Conservation (phyloP, 2,797 vertebrate species). For the Mastacembelus armatus region DNA sequence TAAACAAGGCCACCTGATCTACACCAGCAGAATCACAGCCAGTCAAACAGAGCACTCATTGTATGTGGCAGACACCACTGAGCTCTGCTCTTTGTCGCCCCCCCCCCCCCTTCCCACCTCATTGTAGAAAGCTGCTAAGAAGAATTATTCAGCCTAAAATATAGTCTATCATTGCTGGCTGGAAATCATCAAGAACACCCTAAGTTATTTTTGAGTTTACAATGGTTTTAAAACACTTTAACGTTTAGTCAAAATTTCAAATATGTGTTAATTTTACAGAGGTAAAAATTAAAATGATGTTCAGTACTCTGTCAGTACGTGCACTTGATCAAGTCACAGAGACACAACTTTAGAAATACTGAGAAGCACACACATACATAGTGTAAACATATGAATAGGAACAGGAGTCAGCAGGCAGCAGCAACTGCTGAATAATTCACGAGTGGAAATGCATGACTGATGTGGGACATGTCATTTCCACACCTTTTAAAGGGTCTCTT, state of each 20-base stretch:
- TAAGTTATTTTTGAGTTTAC: not conserved
- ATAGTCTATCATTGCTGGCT: not conserved
- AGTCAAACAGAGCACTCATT: slow-evolving; percentile 92
- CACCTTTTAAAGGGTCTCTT: slow-evolving; percentile 79
- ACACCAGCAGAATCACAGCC: slow-evolving; percentile 82
- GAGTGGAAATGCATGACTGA: slow-evolving; percentile 82
- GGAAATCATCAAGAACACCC: not conserved
- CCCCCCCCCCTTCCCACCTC: slow-evolving; percentile 80
- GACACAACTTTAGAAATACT: slow-evolving; percentile 17
- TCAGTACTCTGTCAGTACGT: not conserved
- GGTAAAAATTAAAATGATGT: not conserved
- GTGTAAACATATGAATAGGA: slow-evolving; percentile 4
- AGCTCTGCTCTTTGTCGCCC: slow-evolving; percentile 90
- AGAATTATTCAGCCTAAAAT: not conserved
- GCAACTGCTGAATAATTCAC: slow-evolving; percentile 79
- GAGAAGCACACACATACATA: slow-evolving; percentile 14
- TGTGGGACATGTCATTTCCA: slow-evolving; percentile 85
- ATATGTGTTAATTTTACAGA: not conserved
- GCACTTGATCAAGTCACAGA: slow-evolving; percentile 21
- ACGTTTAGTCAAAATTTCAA: not conserved
- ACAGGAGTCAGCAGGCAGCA: slow-evolving; percentile 47
- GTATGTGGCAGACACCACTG: slow-evolving; percentile 88
- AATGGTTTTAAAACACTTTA: not conserved
- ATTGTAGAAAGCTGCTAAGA: slow-evolving; percentile 55
- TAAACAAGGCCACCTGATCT: slow-evolving; percentile 88